phyloP scores from a whole-genome alignment of 2,888 invertebrate genomes.

The Drosophila nigritarsus region DNA sequence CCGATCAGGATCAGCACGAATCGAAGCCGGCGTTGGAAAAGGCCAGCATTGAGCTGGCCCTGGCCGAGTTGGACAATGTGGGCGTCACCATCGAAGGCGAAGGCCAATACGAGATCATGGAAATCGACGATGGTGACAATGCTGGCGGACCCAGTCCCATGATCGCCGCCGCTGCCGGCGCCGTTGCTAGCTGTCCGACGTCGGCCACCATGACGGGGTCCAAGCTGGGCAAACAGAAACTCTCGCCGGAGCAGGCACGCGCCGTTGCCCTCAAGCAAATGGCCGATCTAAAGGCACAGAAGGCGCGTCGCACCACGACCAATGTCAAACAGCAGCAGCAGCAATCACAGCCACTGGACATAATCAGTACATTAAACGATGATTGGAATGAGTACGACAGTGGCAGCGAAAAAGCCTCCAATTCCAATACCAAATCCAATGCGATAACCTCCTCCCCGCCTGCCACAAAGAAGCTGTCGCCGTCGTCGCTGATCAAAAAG shows the following conservation, averaged over 20 bases:
- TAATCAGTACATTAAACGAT: slow-evolving; percentile 80
- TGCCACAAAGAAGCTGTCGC: slow-evolving; percentile 29
- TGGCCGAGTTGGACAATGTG: slow-evolving; percentile 64
- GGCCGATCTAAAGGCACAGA: slow-evolving; percentile 62
- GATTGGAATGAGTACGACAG: slow-evolving; percentile 85
- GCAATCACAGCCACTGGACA: slow-evolving; percentile 52
- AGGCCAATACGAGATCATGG: slow-evolving; percentile 83
- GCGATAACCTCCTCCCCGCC: slow-evolving; percentile 5
- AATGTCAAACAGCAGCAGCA: slow-evolving; percentile 44
- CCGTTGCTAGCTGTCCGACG: background rate
- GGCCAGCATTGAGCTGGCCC: slow-evolving; percentile 47
- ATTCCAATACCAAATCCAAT: slow-evolving; percentile 18
- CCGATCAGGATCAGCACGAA: slow-evolving; percentile 85
- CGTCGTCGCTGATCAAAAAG: slow-evolving; percentile 18
- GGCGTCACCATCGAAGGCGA: slow-evolving; percentile 84
- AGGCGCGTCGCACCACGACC: slow-evolving; percentile 66
- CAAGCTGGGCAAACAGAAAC: slow-evolving; percentile 46
- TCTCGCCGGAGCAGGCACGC: slow-evolving; percentile 80
- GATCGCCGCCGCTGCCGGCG: slow-evolving; percentile 6
- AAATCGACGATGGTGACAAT: slow-evolving; percentile 76
- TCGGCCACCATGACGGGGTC: slow-evolving; percentile 9
- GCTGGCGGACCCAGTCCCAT: slow-evolving; percentile 21
- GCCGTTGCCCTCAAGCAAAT: slow-evolving; percentile 84
- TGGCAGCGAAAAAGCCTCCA: slow-evolving; percentile 29
- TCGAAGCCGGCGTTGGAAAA: slow-evolving; percentile 19